phyloP scores from a whole-genome alignment of 2,113 vertebrate genomes.

The Grammomys dolichurus region DNA sequence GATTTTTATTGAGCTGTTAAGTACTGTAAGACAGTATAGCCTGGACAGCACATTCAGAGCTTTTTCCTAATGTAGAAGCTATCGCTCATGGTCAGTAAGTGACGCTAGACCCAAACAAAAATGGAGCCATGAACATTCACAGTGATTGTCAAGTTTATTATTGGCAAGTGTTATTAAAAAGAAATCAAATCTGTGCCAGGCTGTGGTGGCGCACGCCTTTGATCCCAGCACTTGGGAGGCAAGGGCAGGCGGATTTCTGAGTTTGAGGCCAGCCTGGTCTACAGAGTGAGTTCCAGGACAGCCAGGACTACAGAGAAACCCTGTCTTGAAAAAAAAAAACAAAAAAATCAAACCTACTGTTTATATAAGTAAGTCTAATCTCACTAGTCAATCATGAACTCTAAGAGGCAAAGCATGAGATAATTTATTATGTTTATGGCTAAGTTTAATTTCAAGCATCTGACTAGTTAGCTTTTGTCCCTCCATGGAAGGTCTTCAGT shows the following conservation, averaged over 20 bases:
- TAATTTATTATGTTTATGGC: not conserved
- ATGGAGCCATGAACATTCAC: not conserved
- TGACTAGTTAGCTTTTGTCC: not conserved
- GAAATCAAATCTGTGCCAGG: too few relatives aligned
- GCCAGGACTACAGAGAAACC: too few relatives aligned
- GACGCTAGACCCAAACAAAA: not conserved
- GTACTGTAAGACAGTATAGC: not conserved
- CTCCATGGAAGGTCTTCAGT: not conserved
- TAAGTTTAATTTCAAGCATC: not conserved
- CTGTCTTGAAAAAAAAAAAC: too few relatives aligned
- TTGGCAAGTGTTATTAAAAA: conserved; percentile 16
- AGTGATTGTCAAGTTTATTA: not conserved
- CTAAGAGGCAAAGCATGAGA: not conserved
- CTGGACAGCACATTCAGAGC: not conserved
- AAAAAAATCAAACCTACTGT: not conserved
- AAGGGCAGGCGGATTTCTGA: too few relatives aligned
- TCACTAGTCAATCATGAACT: not conserved
- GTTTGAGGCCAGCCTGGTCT: too few relatives aligned
- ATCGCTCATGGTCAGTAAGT: not conserved
- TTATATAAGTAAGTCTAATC: not conserved
- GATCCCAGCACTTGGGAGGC: too few relatives aligned
- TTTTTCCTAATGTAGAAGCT: not conserved
- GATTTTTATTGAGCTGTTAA: not conserved
- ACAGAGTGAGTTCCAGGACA: too few relatives aligned
- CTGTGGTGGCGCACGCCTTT: too few relatives aligned